These are phyloP conservation scores for Zhuqinia jingwanae DNA, from an alignment of 2,888 invertebrate species.

Conservation along the genomic window DNA sequence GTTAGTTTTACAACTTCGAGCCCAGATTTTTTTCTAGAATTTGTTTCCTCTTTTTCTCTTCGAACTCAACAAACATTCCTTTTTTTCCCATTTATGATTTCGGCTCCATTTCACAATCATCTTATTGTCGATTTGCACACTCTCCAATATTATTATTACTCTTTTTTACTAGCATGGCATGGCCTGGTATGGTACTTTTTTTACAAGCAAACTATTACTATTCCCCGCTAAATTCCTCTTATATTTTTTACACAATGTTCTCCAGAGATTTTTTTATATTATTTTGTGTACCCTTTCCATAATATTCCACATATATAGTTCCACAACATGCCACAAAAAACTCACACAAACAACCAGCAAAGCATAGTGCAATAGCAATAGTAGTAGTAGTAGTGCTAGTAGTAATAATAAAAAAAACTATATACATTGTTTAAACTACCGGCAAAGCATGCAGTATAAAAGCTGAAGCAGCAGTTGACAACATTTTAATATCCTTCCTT, in stretches of 20 bases:
- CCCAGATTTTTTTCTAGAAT: not conserved
- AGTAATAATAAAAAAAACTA: too few relatives aligned
- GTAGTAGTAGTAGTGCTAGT: too few relatives aligned
- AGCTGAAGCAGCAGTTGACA: not conserved
- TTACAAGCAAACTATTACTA: too few relatives aligned
- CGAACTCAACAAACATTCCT: constrained; percentile 4
- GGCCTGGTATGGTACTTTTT: not conserved
- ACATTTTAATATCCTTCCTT: not conserved
- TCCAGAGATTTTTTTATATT: too few relatives aligned
- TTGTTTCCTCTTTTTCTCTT: not conserved
- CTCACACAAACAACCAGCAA: too few relatives aligned
- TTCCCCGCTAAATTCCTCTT: too few relatives aligned
- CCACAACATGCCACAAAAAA: too few relatives aligned
- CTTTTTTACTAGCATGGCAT: not conserved
- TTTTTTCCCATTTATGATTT: constrained; percentile 26
- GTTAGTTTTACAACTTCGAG: not conserved
- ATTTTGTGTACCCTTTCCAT: too few relatives aligned
- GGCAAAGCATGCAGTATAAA: not conserved
- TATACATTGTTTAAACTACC: constrained; percentile 2
- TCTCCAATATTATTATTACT: constrained; percentile 29
- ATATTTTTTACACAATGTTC: too few relatives aligned
- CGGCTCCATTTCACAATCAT: constrained; percentile 54
- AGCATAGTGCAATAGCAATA: too few relatives aligned
- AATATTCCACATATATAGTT: too few relatives aligned
- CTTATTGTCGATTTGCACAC: constrained; percentile 49